Evolutionary conservation across 64 coral and sea anemone species (phyloP).

Genomic region (Stylophora pistillata): DNA sequence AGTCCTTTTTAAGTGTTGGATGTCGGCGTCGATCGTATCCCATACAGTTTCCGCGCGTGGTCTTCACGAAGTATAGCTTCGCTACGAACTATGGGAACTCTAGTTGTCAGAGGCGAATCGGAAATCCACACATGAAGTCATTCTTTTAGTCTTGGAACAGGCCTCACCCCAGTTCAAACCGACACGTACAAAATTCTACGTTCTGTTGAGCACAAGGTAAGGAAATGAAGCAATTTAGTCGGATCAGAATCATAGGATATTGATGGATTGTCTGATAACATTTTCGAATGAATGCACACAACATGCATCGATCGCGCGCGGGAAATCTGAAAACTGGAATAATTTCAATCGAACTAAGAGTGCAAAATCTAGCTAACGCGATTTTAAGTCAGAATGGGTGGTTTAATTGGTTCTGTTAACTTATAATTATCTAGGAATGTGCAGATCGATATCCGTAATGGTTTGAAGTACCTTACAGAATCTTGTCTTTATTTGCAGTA

Average conservation of each 20-base stretch:
- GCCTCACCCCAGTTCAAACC: not conserved
- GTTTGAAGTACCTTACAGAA: not conserved
- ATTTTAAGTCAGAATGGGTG: not conserved
- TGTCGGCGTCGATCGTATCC: not conserved
- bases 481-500: not conserved
- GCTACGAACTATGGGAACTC: conserved; percentile 13
- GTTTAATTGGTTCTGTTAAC: not conserved
- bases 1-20: too few species aligned
- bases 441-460: not conserved
- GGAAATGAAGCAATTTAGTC: not conserved
- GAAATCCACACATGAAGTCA: conserved; percentile 27
- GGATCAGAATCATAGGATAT: not conserved
- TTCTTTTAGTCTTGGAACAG: not conserved
- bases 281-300: not conserved
- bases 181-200: not conserved
- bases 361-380: not conserved
- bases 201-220: not conserved
- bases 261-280: not conserved
- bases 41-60: not conserved
- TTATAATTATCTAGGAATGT: not conserved
- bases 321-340: conserved; percentile 18
- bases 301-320: conserved; percentile 18
- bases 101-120: not conserved
- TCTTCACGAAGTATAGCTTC: not conserved
- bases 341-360: not conserved